Conservation (phyloP, 2,888 invertebrate species). For the Polyommatus icarus region DNA sequence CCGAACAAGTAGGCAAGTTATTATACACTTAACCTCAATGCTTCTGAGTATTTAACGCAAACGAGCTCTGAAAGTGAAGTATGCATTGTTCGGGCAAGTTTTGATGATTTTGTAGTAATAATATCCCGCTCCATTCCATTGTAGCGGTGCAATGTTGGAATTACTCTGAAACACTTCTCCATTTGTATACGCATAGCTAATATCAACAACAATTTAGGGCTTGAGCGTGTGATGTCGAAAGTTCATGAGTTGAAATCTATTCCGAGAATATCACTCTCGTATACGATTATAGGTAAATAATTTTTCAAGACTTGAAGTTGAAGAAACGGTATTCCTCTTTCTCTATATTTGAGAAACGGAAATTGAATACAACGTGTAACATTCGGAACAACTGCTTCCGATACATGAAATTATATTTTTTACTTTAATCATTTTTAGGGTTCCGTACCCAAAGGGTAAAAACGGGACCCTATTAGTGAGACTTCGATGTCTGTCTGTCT, state of each 20-base stretch:
- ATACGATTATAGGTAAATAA: neutral
- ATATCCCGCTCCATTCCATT: conserved; percentile 35
- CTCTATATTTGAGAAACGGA: too few relatives aligned
- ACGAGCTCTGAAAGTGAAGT: conserved; percentile 41
- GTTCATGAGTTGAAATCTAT: neutral
- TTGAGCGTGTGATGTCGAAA: conserved; percentile 22
- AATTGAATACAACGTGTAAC: too few relatives aligned
- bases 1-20: conserved; percentile 35
- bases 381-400: too few relatives aligned
- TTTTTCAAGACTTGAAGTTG: neutral
- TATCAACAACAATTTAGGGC: conserved; percentile 32
- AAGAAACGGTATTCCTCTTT: too few relatives aligned
- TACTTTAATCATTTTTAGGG: too few relatives aligned
- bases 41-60: conserved; percentile 39
- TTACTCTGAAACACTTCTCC: conserved; percentile 36
- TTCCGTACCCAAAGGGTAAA: too few relatives aligned
- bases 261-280: neutral
- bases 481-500: too few relatives aligned
- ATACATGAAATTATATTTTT: too few relatives aligned
- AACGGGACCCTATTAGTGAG: too few relatives aligned
- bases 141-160: conserved; percentile 36
- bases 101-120: conserved; percentile 39
- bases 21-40: conserved; percentile 40
- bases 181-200: conserved; percentile 35
- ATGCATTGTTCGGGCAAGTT: conserved; percentile 43